phyloP scores from a whole-genome alignment of 2,797 vertebrate species.

The Clarias laeviceps region DNA sequence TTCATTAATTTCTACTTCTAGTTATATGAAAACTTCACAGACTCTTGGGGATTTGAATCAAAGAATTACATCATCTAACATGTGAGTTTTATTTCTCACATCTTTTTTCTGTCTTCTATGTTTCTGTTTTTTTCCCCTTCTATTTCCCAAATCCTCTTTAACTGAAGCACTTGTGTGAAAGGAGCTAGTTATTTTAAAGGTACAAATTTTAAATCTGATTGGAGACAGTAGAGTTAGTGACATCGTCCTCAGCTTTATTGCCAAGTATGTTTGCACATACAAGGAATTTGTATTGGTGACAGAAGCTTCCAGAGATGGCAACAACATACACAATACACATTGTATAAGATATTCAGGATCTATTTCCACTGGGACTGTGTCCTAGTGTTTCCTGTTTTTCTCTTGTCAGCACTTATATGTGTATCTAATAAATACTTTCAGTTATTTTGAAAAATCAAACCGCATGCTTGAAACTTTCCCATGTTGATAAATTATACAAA shows the following conservation, averaged over 20 bases:
- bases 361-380: not conserved
- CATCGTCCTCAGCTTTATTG: too few species aligned
- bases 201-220: not conserved
- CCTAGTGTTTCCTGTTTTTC: not conserved
- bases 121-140: slow-evolving; percentile 16
- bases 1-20: slow-evolving; percentile 74
- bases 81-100: slow-evolving; percentile 75
- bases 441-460: not conserved
- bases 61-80: slow-evolving; percentile 80
- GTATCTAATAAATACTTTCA: not conserved
- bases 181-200: not conserved
- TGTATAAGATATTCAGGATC: too few species aligned
- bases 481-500: not conserved
- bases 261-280: too few species aligned
- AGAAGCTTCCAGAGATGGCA: too few species aligned
- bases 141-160: slow-evolving; percentile 4
- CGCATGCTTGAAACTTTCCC: too few species aligned
- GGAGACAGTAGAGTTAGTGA: not conserved
- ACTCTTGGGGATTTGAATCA: slow-evolving; percentile 86
- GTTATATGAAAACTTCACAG: slow-evolving; percentile 83
- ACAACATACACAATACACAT: too few species aligned
- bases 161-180: not conserved
- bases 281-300: too few species aligned
- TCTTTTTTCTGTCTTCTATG: slow-evolving; percentile 49
- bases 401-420: not conserved